These are phyloP conservation scores for Nemurella pictetii DNA, from an alignment of 2,888 invertebrate genomes.

Conservation along the genomic window DNA sequence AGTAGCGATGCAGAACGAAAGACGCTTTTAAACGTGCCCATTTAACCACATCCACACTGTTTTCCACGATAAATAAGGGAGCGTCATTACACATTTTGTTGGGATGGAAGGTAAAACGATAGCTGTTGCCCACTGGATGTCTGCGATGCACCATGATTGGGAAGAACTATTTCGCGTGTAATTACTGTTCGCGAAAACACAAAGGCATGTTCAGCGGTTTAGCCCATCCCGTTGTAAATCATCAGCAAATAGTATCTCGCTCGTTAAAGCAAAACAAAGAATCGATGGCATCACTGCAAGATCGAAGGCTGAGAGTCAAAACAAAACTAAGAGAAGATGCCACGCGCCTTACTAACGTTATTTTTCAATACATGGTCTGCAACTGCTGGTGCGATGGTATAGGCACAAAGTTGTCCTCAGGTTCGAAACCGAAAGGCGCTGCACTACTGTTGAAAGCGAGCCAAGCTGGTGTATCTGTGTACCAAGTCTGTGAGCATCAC, in stretches of 20 bases:
- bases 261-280: neutral
- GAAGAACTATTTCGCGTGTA: neutral
- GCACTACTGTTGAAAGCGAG: neutral
- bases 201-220: neutral
- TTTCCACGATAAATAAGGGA: neutral
- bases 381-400: neutral
- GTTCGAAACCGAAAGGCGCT: neutral
- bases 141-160: neutral
- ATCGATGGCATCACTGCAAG: neutral
- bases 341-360: neutral
- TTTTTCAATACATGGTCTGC: neutral
- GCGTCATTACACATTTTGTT: neutral
- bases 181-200: neutral
- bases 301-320: neutral
- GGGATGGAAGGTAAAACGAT: neutral
- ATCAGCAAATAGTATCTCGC: neutral
- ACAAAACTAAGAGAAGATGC: neutral
- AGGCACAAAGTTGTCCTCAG: neutral
- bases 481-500: neutral
- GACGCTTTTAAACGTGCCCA: neutral
- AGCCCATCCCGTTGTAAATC: neutral
- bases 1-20: neutral
- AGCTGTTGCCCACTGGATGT: neutral
- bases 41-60: neutral
- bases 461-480: neutral